Conservation (phyloP, 1,140 invertebrate genomes). For the Papilio xuthus region DNA sequence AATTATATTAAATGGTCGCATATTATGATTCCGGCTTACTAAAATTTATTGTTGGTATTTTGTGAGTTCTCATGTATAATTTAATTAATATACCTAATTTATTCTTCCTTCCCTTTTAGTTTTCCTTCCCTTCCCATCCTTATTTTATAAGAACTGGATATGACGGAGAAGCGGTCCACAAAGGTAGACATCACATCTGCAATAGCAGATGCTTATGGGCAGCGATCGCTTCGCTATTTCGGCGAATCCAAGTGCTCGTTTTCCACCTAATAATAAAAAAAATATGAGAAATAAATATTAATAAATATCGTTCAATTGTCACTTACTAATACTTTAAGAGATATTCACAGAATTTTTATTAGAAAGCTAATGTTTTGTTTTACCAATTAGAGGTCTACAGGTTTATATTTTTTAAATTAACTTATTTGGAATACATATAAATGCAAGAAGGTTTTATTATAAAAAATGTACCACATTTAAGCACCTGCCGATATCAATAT, state of each 20-base stretch:
- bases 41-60: neutral
- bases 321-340: no score
- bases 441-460: neutral
- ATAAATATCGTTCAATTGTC: no score
- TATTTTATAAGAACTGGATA: no score
- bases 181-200: no score
- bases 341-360: neutral
- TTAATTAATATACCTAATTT: neutral
- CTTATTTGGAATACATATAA: neutral
- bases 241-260: no score
- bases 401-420: neutral
- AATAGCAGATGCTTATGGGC: no score
- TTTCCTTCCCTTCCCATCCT: no score
- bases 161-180: no score
- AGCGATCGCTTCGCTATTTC: no score
- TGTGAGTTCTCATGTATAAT: neutral
- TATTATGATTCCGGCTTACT: conserved; percentile 5
- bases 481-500: neutral
- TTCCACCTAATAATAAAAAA: no score
- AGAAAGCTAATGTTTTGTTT: neutral
- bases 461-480: neutral
- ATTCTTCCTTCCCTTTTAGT: no score
- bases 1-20: conserved; percentile 23
- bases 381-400: neutral
- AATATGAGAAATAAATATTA: no score